Base-by-base conservation (phyloP, 2,888 invertebrate species). In the Lapara coniferarum region DNA sequence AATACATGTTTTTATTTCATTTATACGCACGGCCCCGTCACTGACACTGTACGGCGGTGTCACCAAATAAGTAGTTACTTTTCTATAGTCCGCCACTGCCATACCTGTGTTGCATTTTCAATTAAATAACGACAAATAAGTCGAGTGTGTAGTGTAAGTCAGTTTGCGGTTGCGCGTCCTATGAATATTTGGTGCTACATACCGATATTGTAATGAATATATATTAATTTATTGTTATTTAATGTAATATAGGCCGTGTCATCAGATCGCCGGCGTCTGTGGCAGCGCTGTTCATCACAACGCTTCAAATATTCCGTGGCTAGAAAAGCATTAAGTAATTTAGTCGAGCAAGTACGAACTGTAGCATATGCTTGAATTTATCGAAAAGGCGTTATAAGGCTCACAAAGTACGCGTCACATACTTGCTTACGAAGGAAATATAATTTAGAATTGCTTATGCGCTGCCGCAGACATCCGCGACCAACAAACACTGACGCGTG, bases 101-200 rank as follows among this genome's bases (percentile, higher is more conserved):
- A 63, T 46, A 46, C 46, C 19, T 63, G 59, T 8, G 19, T 49
- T 63, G 59, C 59, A 63, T 63, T 63, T 63, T 13, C 56, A 13
- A 25, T 19, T 56, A 56, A 25, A 56, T 56, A 25, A 19, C 56
- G 56, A 56, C 37, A 37, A 37, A 37, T 37, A 8, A 19, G 57
- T 49, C 49, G n/a, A 57, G 19, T 8, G 13, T 46, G 13, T 49
- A 19, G 49, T 12, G 13, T 63, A 49, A 44, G 10, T 13, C 46
- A 7, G 63, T 49, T 49, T 63, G 49, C 63, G 63, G 49, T 16
- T 19, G 46, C 46, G 63, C 63, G n/a, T 63, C 63, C 46, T 13
- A 46, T 19, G 73, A 77, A 77, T 77, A 75, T 75, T 75, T 83
- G 83, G 82, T 82, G 83, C 82, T 83, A 83, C 77, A 77, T 78